Base-by-base conservation (phyloP, 2,797 vertebrate genomes). In the Aselliscus stoliczkanus region DNA sequence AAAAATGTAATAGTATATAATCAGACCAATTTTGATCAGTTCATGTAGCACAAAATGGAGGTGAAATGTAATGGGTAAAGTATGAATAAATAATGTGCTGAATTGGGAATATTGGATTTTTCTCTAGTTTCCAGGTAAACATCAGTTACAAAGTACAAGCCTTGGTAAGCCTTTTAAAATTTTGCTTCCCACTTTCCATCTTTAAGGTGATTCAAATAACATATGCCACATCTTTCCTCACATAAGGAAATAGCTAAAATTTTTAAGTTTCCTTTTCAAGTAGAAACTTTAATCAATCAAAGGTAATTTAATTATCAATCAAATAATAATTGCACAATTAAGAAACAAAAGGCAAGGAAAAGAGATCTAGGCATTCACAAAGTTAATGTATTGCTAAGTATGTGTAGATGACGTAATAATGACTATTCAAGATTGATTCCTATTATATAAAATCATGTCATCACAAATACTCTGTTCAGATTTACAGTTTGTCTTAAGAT, bases 401-500 rank as follows among this genome's bases (percentile, higher is more conserved):
- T n/a, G 27, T 91, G 73, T 94, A 54, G 3, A 34, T 31, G 39
- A 64, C 67, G 31, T 76, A 81, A 27, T 39, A 69, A 88, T 52
- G 54, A 79, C 23, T 92, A 37, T 84, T 94, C 11, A 81, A 72
- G 21, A 93, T 54, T 73, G 64, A 96, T 73, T 88, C 13, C 15
- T 47, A 67, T 89, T 92, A 77, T 65, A 70, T 75, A 82, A 87
- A 90, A 52, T 77, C 77, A 58, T 95, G 20, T 79, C 34, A 82
- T 85, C 67, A 69, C 27, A 88, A 79, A 90, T 37, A 70, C 17
- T 84, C 50, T 84, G 29, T 82, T 94, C 27, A 82, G 54, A 88
- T 88, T 95, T 88, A 93, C 3, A 93, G 15, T 84, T 60, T 97
- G 8, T 58, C 52, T 92, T 90, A 89, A 76, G 29, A 93, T 47